These are phyloP conservation scores for Nasonia vitripennis DNA, from an alignment of 1,140 invertebrate species.

Conservation along the genomic window DNA sequence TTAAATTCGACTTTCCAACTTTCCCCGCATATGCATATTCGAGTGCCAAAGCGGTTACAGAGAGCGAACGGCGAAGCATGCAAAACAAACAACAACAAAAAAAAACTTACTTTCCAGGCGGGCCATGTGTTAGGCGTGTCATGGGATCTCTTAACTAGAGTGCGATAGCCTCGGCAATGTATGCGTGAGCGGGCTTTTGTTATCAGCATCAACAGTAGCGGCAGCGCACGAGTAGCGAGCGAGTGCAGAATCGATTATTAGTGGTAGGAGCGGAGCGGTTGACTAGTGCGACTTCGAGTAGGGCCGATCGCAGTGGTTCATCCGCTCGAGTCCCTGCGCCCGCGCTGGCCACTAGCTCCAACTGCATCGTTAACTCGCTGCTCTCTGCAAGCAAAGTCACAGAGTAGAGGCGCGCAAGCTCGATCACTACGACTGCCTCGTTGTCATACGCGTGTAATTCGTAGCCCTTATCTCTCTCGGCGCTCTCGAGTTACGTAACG, in stretches of 20 bases:
- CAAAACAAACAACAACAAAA: background rate
- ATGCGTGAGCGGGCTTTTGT: background rate
- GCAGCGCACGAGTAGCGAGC: background rate
- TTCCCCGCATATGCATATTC: too few relatives aligned
- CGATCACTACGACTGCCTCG: background rate
- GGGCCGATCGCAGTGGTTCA: background rate
- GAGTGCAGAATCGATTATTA: constrained; percentile 13
- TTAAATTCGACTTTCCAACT: too few relatives aligned
- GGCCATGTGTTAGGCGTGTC: constrained; percentile 65
- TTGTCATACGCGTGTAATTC: too few relatives aligned
- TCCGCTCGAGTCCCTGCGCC: background rate
- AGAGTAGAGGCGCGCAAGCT: background rate
- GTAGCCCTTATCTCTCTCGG: background rate
- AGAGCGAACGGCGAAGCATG: background rate
- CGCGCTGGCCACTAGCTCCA: background rate
- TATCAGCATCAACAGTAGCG: background rate
- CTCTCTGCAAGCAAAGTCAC: constrained; percentile 27
- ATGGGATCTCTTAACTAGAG: background rate
- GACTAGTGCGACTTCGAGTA: background rate
- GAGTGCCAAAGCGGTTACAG: too few relatives aligned
- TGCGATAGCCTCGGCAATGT: background rate
- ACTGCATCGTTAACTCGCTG: background rate
- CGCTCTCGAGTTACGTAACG: too few relatives aligned
- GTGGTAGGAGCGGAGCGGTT: background rate
- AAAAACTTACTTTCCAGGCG: constrained; percentile 65